Base-by-base conservation (phyloP, 1,140 invertebrate genomes). In the Drosophila mayri region DNA sequence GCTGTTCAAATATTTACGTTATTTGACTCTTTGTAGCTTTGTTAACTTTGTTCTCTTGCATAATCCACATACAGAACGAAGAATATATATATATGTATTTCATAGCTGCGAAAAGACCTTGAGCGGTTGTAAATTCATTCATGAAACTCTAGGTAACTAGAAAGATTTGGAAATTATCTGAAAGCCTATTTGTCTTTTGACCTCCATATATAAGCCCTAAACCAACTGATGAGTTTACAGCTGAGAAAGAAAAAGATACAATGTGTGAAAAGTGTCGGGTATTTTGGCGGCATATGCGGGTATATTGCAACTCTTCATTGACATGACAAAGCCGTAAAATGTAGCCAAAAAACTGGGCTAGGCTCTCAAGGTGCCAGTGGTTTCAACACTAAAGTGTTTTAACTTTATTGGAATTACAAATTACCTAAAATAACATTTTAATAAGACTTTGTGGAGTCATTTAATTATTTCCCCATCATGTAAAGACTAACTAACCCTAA, bases 251-350 rank as follows among this genome's bases (percentile, higher is more conserved):
- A 30, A 37, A 58, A 50, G 35, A 72, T 22, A 50, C 32, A 72
- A 87, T 43, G 84, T 88, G 85, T 88, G 84, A 88, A 90, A 77
- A 88, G 47, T 50, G 66, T 82, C 67, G 55, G 59, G 41, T 81
- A 46, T 71, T 70, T 75, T 65, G 49, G 58, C 43, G 57, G 43
- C 44, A 5, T 16, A 83, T 88, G 84, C 84, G 84, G 84, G 84
- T 55, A 88, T 80, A 90, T 81, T 80, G 76, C 84, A 81, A 40
- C 38, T 63, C 54, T 62, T 57, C 49, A 84, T 90, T 84, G 73
- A 71, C 67, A 71, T 75, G 65, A 43, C 70, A 71, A 7, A 55
- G 70, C 79, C 65, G 79, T 87, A 87, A 87, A 86, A 74, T 14
- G 8, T 18, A 20, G 22, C 44, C 67, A 35, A 72, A 72, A 84